Evolutionary conservation across 2,888 invertebrate genomes (phyloP).

Genomic region (Apamea sordens): DNA sequence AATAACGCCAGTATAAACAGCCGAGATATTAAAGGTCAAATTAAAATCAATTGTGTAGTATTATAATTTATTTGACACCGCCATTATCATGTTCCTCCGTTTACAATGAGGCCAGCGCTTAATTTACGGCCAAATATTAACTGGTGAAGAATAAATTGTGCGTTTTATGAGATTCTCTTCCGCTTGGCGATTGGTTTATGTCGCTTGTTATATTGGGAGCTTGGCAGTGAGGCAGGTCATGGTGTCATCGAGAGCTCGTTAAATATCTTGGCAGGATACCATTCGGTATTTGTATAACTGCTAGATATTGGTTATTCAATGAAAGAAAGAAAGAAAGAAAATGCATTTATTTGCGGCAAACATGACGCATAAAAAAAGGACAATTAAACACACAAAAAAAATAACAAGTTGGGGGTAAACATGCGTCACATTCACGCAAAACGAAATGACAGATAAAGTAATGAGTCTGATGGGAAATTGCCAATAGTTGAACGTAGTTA

Average conservation of each 20-base stretch:
- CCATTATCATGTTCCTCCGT: conserved; percentile 41
- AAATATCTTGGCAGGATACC: conserved; percentile 14
- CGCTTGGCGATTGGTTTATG: conserved; percentile 39
- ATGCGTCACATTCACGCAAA: too few species aligned
- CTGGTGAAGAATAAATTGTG: conserved; percentile 46
- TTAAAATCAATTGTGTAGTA: conserved; percentile 61
- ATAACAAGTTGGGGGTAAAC: too few species aligned
- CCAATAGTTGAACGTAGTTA: neutral
- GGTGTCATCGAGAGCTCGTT: conserved; percentile 25
- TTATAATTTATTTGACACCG: conserved; percentile 57
- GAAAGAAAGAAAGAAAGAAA: too few species aligned
- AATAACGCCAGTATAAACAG: conserved; percentile 19
- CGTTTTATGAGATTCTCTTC: conserved; percentile 55
- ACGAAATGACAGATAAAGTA: neutral
- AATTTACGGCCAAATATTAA: conserved; percentile 56
- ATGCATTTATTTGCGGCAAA: too few species aligned
- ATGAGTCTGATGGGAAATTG: neutral
- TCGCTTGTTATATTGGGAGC: conserved; percentile 16
- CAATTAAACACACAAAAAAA: too few species aligned
- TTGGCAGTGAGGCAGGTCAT: conserved; percentile 52
- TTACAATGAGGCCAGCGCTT: conserved; percentile 46
- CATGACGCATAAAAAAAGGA: too few species aligned
- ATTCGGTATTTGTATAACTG: neutral
- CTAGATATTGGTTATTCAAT: neutral
- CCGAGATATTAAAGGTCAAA: conserved; percentile 45